A percentile compares a stretch with the other conserved stretches of the same genome.
These are phyloP conservation scores for Brenthis hecate DNA, from an alignment of 2,888 invertebrate genomes.

Conservation along the genomic window DNA sequence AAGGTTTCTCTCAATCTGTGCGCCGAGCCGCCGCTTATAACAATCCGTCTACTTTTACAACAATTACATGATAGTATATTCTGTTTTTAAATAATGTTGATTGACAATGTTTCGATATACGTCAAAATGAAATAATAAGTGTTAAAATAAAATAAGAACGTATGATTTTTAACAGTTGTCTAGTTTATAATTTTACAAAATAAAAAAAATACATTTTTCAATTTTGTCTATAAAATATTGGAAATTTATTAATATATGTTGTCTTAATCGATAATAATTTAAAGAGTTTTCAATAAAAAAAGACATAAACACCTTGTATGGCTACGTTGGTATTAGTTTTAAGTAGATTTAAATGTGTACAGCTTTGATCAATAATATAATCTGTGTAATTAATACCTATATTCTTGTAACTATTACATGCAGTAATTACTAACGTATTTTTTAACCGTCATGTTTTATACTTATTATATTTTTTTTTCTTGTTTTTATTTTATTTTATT, in stretches of 20 bases:
- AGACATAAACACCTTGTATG: neutral
- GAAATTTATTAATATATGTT: neutral
- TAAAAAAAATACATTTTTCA: neutral
- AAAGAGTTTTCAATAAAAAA: neutral
- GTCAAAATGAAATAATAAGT: too few species aligned
- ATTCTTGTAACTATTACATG: slow-evolving; percentile 20
- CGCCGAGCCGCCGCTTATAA: neutral
- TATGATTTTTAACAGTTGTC: too few species aligned
- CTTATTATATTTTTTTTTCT: neutral
- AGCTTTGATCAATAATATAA: neutral
- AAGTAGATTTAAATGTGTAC: slow-evolving; percentile 2
- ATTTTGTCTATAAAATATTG: neutral
- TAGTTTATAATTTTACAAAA: neutral
- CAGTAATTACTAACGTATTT: slow-evolving; percentile 19
- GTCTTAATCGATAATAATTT: neutral
- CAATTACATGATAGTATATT: too few species aligned
- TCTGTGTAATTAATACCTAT: slow-evolving; percentile 19
- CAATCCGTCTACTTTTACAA: too few species aligned
- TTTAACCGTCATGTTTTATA: slow-evolving; percentile 10
- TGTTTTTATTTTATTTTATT: neutral
- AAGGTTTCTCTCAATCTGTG: too few species aligned
- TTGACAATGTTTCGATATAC: too few species aligned
- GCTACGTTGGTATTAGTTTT: neutral
- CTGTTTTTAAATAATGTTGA: too few species aligned
- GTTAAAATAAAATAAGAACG: too few species aligned